Conservation (phyloP, 2,888 invertebrate species). For the Drosophila kambysellisi region DNA sequence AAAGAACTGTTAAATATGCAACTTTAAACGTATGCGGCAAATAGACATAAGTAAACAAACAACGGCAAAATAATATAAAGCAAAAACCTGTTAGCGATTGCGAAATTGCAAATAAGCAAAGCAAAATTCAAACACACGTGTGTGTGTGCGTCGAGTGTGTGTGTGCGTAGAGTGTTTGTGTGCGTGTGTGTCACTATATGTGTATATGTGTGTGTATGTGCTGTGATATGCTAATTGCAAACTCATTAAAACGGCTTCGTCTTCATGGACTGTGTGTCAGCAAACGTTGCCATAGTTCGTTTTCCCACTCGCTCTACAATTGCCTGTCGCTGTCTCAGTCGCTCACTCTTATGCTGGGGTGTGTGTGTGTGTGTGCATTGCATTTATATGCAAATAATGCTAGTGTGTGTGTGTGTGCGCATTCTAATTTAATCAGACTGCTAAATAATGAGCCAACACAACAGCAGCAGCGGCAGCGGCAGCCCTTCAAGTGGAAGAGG, state of each 20-base stretch:
- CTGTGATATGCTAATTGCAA: conserved; percentile 75
- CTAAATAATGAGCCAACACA: conserved; percentile 72
- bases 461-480: conserved; percentile 29
- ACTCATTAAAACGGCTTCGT: conserved; percentile 78
- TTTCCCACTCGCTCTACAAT: conserved; percentile 10
- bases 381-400: conserved; percentile 64
- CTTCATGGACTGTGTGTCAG: conserved; percentile 62
- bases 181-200: conserved; percentile 8
- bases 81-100: conserved; percentile 22
- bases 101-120: conserved; percentile 13
- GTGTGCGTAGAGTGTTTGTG: not conserved
- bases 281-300: conserved; percentile 39
- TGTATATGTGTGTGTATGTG: conserved; percentile 18
- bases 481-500: conserved; percentile 37
- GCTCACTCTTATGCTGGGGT: not conserved
- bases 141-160: conserved; percentile 11
- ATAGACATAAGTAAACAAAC: conserved; percentile 29
- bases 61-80: conserved; percentile 44
- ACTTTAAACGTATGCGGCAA: conserved; percentile 52
- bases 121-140: conserved; percentile 12
- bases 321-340: conserved; percentile 10
- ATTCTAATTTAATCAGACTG: conserved; percentile 78
- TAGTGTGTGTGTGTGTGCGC: conserved; percentile 31
- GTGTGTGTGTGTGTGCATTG: conserved; percentile 30
- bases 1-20: conserved; percentile 51